phyloP scores from a whole-genome alignment of 2,888 invertebrate genomes.

The Temnothorax rugatulus region DNA sequence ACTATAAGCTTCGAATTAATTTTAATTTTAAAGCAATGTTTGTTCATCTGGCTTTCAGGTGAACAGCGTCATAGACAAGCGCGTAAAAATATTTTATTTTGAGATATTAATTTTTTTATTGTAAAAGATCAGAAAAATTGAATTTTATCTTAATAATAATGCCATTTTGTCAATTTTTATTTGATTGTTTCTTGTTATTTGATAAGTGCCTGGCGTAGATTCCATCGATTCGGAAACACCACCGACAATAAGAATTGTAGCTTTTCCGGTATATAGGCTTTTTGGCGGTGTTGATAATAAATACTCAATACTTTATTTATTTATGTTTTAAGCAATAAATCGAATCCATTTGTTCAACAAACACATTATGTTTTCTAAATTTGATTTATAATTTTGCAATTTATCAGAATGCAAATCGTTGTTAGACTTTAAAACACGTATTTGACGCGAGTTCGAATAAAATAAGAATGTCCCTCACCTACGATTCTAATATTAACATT shows the following conservation, averaged over 20 bases:
- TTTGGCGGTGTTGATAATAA: conserved; percentile 87
- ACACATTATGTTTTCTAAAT: background rate
- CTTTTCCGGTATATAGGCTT: conserved; percentile 87
- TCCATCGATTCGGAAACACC: conserved; percentile 96
- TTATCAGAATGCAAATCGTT: background rate
- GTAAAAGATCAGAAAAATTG: too few species aligned
- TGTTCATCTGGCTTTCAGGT: too few species aligned
- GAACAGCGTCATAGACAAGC: too few species aligned
- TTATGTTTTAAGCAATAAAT: background rate
- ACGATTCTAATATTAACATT: background rate
- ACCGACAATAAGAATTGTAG: conserved; percentile 93
- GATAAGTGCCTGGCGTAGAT: conserved; percentile 92
- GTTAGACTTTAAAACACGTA: background rate
- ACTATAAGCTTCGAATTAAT: too few species aligned
- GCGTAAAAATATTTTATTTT: too few species aligned
- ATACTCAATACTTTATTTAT: conserved; percentile 89
- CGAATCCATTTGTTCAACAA: background rate
- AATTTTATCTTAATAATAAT: too few species aligned
- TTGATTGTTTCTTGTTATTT: too few species aligned
- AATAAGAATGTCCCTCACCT: background rate
- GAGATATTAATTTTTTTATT: too few species aligned
- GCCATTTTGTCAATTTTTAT: too few species aligned
- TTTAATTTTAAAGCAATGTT: too few species aligned
- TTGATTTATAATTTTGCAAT: background rate
- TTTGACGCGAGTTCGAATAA: background rate